Base-by-base conservation (phyloP, 2,797 vertebrate species). In the Haliaeetus vocifer region DNA sequence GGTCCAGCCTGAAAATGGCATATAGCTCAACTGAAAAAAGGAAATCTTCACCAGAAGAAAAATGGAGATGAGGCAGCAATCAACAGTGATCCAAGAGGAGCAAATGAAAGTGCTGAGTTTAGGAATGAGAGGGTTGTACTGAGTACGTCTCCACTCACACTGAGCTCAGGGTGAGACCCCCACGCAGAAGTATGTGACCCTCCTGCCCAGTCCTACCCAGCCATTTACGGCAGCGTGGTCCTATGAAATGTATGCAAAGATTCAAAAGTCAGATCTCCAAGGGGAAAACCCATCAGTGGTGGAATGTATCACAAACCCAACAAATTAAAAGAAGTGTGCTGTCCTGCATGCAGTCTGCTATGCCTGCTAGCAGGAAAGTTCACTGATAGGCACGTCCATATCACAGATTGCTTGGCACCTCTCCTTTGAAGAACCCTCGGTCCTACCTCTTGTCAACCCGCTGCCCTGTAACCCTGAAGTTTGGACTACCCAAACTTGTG, bases 351-450 rank as follows among this genome's bases (percentile, higher is more conserved):
- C 44, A 40, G 29, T 10, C 29, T 53, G 40, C 37, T n/a, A 11
- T 73, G 40, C 40, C 40, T 50, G 50, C 25, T 83, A 35, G 45
- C 29, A 80, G 31, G 31, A 25, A 66, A 29, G 52, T 53, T 75
- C 35, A n/a, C 37, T 11, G 6, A 5, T 7, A 59, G 19, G 18
- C 14, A 25, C 2, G 31, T 55, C 40, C 2, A 0, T 29, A 15
- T 50, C 23, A 40, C n/a, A 56, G 63, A 33, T 14, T 52, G 5
- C 49, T 71, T 75, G 52, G 21, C 22, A 47, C 3, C 10, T 59
- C 35, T 81, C 21, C 17, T 88, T 65, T 31, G 49, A 72, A 71
- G 37, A 75, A 50, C 3, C 8, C 3, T 26, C 4, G 2, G 11
- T 63, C 26, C 26, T 40, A 28, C 5, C 6, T 37, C 31, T 59